Percentiles rank a stretch among this genome's conserved stretches.
These are phyloP conservation scores for Pteruthius melanotis DNA, from an alignment of 2,113 vertebrate species.

Conservation along the genomic window DNA sequence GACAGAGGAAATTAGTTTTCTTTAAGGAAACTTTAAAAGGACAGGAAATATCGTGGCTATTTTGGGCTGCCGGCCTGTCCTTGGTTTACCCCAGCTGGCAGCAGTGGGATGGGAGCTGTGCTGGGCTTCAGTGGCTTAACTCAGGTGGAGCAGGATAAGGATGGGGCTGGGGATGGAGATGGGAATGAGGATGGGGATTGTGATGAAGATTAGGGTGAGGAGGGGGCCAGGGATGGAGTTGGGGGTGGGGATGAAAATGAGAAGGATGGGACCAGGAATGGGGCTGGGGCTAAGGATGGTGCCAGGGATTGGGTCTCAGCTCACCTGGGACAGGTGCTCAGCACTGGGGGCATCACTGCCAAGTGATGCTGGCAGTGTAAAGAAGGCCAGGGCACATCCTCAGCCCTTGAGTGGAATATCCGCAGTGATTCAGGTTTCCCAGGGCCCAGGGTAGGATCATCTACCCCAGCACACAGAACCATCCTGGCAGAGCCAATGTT, in stretches of 20 bases:
- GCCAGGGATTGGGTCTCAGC: not conserved
- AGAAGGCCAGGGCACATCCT: accelerated
- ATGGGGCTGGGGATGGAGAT: not conserved
- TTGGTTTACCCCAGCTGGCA: accelerated
- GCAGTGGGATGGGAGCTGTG: not conserved
- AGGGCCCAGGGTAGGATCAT: too few relatives aligned
- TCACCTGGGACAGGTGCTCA: not conserved
- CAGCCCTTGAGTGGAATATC: accelerated
- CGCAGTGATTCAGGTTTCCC: accelerated
- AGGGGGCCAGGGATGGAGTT: too few relatives aligned
- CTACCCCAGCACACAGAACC: not conserved
- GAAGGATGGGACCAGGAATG: not conserved
- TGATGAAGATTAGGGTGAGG: too few relatives aligned
- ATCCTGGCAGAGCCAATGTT: not conserved
- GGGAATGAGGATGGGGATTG: too few relatives aligned
- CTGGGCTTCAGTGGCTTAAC: accelerated
- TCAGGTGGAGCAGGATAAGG: not conserved
- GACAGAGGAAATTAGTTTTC: conserved; percentile 49
- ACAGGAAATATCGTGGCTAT: conserved; percentile 31
- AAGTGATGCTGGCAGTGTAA: not conserved
- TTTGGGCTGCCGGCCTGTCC: not conserved
- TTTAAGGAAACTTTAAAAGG: conserved; percentile 20
- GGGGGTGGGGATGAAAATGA: too few relatives aligned
- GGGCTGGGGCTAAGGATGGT: not conserved
- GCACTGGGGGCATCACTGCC: too few relatives aligned